These are phyloP conservation scores for Leucopsar rothschildi DNA, from an alignment of 2,113 vertebrate species.

Conservation along the genomic window DNA sequence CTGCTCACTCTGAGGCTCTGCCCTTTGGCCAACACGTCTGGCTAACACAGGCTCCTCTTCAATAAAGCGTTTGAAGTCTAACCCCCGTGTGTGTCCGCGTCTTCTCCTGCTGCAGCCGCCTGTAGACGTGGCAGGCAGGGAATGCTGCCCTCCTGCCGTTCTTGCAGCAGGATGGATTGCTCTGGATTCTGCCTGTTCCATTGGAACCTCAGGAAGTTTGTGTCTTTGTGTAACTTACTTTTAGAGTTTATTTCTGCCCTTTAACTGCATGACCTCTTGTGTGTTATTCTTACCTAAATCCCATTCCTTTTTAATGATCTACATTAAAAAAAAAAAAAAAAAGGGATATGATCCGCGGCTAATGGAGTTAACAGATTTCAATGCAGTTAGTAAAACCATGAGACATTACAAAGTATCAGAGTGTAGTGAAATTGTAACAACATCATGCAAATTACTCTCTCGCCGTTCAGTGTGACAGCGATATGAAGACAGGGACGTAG, in stretches of 20 bases:
- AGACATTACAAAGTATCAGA: neutral
- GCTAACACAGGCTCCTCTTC: neutral
- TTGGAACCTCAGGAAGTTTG: neutral
- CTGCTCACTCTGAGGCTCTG: neutral
- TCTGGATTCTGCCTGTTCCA: neutral
- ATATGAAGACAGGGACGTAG: neutral
- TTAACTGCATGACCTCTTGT: neutral
- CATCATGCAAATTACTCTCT: neutral
- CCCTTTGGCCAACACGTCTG: neutral
- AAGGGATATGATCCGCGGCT: neutral
- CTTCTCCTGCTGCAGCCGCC: neutral
- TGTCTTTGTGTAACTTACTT: neutral
- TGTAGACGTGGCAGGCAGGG: constrained; percentile 63
- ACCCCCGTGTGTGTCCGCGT: neutral
- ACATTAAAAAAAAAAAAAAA: neutral
- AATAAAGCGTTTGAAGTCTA: neutral
- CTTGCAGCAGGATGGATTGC: neutral
- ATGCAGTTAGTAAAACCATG: neutral
- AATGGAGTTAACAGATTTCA: neutral
- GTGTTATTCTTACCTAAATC: neutral
- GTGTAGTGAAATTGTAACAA: neutral
- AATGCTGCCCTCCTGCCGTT: neutral
- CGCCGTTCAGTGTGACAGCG: neutral
- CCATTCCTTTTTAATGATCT: neutral
- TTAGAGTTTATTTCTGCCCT: neutral